These are phyloP conservation scores for Ostrea denselamellosa DNA, from an alignment of 1,140 invertebrate genomes.

Conservation along the genomic window DNA sequence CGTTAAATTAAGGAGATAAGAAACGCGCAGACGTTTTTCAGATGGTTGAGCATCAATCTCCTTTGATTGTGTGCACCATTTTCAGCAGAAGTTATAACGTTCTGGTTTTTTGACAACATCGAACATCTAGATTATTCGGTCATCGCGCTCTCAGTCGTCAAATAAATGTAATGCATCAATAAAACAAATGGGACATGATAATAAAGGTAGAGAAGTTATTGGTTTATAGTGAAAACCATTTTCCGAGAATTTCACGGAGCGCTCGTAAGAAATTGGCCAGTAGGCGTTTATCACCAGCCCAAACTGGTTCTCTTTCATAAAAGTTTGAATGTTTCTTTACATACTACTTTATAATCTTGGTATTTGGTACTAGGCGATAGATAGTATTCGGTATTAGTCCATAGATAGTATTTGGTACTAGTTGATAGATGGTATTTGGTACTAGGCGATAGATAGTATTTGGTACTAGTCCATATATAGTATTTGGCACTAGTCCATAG, in stretches of 20 bases:
- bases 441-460: too few species aligned
- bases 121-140: neutral
- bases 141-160: neutral
- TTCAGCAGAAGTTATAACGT: neutral
- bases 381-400: too few species aligned
- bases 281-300: neutral
- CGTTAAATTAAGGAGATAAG: neutral
- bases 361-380: too few species aligned
- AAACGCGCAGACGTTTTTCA: neutral
- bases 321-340: too few species aligned
- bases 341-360: too few species aligned
- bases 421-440: too few species aligned
- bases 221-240: neutral
- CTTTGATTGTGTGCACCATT: neutral
- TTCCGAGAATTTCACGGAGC: neutral
- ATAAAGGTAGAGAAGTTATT: neutral
- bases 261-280: neutral
- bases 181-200: neutral
- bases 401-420: too few species aligned
- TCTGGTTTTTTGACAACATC: neutral
- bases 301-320: too few species aligned
- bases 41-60: neutral
- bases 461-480: too few species aligned
- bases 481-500: too few species aligned
- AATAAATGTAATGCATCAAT: neutral